Percentiles rank a stretch among this genome's conserved stretches.
These are phyloP conservation scores for Argyrosomus japonicus DNA, from an alignment of 2,113 vertebrate genomes.

Conservation along the genomic window DNA sequence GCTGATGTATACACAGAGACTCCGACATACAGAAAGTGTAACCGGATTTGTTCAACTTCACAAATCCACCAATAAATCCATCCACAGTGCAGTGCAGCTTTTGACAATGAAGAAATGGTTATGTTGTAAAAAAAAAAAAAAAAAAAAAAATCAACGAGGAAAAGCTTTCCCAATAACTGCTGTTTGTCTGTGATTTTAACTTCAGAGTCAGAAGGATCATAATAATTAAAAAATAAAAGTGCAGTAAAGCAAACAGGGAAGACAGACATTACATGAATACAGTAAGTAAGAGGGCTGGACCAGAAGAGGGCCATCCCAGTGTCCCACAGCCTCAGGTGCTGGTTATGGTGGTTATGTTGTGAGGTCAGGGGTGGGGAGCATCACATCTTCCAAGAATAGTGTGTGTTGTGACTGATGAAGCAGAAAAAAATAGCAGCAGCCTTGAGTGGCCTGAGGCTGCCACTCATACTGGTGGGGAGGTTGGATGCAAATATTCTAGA, in stretches of 20 bases:
- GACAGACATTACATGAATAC: background rate
- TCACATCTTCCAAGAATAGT: conserved; percentile 49
- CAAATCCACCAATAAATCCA: conserved; percentile 10
- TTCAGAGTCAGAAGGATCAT: background rate
- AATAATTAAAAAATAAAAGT: background rate
- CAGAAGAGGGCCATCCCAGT: background rate
- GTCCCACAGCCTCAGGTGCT: conserved; percentile 53
- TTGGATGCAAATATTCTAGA: too few species aligned
- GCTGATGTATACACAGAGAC: background rate
- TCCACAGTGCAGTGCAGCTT: background rate
- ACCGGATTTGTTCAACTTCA: background rate
- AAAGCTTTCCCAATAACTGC: background rate
- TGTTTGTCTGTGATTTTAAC: background rate
- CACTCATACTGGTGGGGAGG: background rate
- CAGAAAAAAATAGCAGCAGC: too few species aligned
- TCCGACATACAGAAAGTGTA: background rate
- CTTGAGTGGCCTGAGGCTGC: too few species aligned
- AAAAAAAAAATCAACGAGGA: background rate
- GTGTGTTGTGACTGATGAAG: background rate
- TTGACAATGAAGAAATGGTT: conserved; percentile 4
- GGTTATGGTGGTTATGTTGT: conserved; percentile 2
- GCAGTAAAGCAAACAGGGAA: background rate
- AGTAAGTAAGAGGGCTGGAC: background rate
- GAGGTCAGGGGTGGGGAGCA: background rate
- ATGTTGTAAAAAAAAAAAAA: background rate